Base-by-base conservation (phyloP, 2,888 invertebrate genomes). In the Coelopa pilipes region DNA sequence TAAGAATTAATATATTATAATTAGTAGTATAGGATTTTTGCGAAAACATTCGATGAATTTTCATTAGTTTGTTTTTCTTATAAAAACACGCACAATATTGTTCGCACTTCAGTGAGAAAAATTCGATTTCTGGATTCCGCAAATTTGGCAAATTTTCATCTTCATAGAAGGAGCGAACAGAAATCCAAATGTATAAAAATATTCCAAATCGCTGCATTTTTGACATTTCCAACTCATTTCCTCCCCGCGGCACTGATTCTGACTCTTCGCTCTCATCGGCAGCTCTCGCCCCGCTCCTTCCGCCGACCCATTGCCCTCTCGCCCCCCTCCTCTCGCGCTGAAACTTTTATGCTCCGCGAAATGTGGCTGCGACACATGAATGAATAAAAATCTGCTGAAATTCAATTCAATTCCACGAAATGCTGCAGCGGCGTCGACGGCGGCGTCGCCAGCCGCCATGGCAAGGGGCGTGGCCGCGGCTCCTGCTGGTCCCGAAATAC, bases 321-420 rank as follows among this genome's bases (percentile, higher is more conserved):
- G 7, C 34, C 7, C 34, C 34, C 4, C 34, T 34, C 7, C 34
- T 34, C 4, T 34, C 7, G 34, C 34, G 34, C 34, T 34, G 34
- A 34, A 34, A 34, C 34, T 34, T 34, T 34, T 34, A 34, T 34
- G 34, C 34, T 34, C 34, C 21, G 13, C n/a, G 19, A 17, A 59
- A 59, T 59, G 1, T 63, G 47, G 19, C 63, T 63, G 63, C 63
- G 63, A 47, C 63, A 63, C 46, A 46, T 63, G 63, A 63, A 63
- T 63, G 63, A 63, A 47, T 63, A 63, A 63, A 63, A 63, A 63
- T 63, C 47, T 63, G 63, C 46, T 47, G 47, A 63, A 63, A 63
- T 63, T 47, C 63, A 47, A 34, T 34, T 34, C 34, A 34, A 62
- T 62, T 24, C 62, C n/a, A 46, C 47, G 63, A 63, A 45, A 63